These are phyloP conservation scores for Agonopterix subpropinquella DNA, from an alignment of 2,888 invertebrate genomes.

Conservation along the genomic window DNA sequence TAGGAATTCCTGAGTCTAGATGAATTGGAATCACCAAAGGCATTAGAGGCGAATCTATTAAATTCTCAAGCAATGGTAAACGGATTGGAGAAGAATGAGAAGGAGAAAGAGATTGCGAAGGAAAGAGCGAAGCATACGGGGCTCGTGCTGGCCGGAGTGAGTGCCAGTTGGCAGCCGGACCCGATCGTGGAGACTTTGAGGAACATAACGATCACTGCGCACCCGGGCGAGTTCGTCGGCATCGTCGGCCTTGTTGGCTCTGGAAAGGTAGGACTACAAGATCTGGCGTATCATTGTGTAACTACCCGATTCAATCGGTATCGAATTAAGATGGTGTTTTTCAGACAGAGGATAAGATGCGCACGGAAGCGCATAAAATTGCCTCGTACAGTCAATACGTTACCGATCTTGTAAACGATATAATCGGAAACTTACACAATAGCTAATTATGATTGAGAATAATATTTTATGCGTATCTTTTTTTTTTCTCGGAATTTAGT, in stretches of 20 bases:
- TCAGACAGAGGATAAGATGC: too few species aligned
- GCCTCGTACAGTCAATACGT: too few species aligned
- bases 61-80: slow-evolving; percentile 16
- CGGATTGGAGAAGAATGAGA: slow-evolving; percentile 30
- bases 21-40: slow-evolving; percentile 42
- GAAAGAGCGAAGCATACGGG: slow-evolving; percentile 36
- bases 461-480: too few species aligned
- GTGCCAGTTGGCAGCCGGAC: slow-evolving; percentile 56
- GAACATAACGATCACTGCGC: slow-evolving; percentile 62
- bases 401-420: too few species aligned
- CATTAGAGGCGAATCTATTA: slow-evolving; percentile 22
- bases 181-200: slow-evolving; percentile 73
- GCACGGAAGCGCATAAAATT: too few species aligned
- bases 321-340: too few species aligned
- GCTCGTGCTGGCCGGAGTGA: slow-evolving; percentile 53
- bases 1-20: slow-evolving; percentile 63
- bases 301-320: too few species aligned
- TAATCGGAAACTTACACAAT: too few species aligned
- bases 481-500: too few species aligned
- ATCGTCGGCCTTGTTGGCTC: slow-evolving; percentile 86
- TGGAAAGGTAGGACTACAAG: slow-evolving; percentile 74
- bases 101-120: slow-evolving; percentile 33
- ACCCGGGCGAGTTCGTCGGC: slow-evolving; percentile 77
- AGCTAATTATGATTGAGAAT: too few species aligned
- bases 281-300: too few species aligned